These are phyloP conservation scores for Neomonachus schauinslandi DNA, from an alignment of 2,113 vertebrate species.

Conservation along the genomic window DNA sequence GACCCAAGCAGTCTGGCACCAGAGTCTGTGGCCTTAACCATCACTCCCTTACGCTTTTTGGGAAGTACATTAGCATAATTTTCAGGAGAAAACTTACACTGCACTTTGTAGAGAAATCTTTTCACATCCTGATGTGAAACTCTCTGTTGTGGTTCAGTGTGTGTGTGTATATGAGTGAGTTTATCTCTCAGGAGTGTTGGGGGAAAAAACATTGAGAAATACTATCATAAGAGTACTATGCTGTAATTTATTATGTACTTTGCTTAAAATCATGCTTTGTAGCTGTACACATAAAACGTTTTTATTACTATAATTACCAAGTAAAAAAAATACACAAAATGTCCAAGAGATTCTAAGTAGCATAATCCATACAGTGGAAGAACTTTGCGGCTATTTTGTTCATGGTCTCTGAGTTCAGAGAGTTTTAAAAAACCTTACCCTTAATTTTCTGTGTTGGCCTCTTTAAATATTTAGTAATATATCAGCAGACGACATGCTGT, in stretches of 20 bases:
- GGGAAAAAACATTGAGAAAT: background rate
- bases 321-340: background rate
- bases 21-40: background rate
- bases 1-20: background rate
- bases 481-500: slow-evolving; percentile 98
- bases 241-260: background rate
- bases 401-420: background rate
- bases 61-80: background rate
- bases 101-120: background rate
- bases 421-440: background rate
- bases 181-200: background rate
- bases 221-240: background rate
- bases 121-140: background rate
- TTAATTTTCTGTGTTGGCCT: background rate
- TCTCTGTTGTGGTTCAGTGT: background rate
- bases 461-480: slow-evolving; percentile 91
- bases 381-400: background rate
- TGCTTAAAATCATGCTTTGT: background rate
- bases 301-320: background rate
- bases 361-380: background rate
- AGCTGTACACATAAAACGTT: background rate
- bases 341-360: background rate
- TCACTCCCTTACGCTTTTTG: background rate
- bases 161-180: background rate
- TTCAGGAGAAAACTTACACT: background rate